Conservation (phyloP, 2,797 vertebrate species). For the Hydrophis major region DNA sequence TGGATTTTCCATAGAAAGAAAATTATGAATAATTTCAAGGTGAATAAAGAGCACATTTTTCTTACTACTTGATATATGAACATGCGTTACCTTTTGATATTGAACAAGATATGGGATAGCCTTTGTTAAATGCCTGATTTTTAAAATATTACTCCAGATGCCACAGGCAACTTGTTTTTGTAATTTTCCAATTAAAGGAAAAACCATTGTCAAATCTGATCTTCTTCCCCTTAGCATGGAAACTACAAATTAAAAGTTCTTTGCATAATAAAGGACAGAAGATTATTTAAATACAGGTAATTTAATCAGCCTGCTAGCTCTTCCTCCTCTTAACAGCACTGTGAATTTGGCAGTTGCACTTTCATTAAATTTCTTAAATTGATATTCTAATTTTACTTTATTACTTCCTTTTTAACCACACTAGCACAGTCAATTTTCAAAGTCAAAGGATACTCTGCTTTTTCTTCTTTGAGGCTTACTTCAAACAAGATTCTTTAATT, state of each 20-base stretch:
- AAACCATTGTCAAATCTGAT: not conserved
- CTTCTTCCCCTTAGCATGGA: not conserved
- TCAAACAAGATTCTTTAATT: conserved; percentile 62
- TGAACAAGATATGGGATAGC: not conserved
- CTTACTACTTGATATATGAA: not conserved
- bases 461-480: conserved; percentile 67
- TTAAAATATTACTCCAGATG: not conserved
- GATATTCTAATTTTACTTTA: conserved; percentile 65
- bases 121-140: not conserved
- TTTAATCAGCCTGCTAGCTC: conserved; percentile 27
- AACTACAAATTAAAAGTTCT: conserved; percentile 20
- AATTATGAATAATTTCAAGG: not conserved
- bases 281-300: not conserved
- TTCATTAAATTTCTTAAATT: conserved; percentile 40
- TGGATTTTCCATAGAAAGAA: not conserved
- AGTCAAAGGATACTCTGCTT: conserved; percentile 59
- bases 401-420: conserved; percentile 64
- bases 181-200: not conserved
- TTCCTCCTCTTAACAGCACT: not conserved
- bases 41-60: not conserved
- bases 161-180: not conserved
- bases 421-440: conserved; percentile 53
- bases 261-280: conserved; percentile 16
- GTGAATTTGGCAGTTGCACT: conserved; percentile 16
- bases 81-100: not conserved